Evolutionary conservation across 2,113 vertebrate species (phyloP), one percentile per base, ranked within the genome.

Genomic region (Blennius ocellaris): DNA sequence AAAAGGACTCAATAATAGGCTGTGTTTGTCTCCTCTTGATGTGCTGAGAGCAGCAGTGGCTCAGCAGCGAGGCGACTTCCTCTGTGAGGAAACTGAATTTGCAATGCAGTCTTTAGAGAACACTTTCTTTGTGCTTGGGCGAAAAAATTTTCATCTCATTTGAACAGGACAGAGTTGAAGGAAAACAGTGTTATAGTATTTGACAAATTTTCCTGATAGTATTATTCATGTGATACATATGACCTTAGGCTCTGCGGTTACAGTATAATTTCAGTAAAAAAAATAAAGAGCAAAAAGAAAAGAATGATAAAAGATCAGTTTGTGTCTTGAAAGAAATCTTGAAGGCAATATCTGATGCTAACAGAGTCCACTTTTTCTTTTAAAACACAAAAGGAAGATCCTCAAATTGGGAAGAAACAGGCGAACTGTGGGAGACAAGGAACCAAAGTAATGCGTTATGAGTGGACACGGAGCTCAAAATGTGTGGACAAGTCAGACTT

Each of bases 31-130:
- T 91, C 89, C 85, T 87, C 82, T 78, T 75, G 74, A 87, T 80
- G 87, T 87, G 84, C 84, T 86, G 69, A 43, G 82, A 85, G 65
- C 82, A 87, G 86, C 86, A 73, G 80, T 82, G 79, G 81, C 74
- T 72, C 80, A 7, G 67, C 80, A 76, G 83, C 84, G 91, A 92
- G 87, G 85, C 88, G 83, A 91, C 85, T 92, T 92, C 89, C 90
- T 87, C 80, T 55, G 45, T 68, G 82, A 91, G 89, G 89, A 92
- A 92, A 87, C 87, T 82, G 87, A 90, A 91, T 90, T 90, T 80
- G 76, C 78, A 87, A 83, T 85, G 87, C 65, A 78, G 70, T 80
- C 61, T 69, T 67, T 50, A n/a, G 64, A 64, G 76, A 77, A 84
- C 81, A 88, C 78, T 69, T 63, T 83, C 81, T 89, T 85, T 88